phyloP scores from a whole-genome alignment of 2,113 vertebrate genomes.

The Megaptera novaeangliae region DNA sequence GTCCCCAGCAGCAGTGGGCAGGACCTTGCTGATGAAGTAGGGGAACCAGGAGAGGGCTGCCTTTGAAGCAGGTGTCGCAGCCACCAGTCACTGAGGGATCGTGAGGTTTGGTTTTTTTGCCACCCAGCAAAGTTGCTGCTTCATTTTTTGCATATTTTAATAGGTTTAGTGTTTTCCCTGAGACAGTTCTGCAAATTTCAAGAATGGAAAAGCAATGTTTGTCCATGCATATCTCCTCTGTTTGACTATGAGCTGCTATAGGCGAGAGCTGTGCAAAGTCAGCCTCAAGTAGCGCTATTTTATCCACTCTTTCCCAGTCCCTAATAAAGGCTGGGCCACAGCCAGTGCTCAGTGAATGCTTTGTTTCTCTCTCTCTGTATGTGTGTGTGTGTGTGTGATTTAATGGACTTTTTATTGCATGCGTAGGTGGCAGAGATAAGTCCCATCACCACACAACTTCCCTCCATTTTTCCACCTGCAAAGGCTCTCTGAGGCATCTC shows the following conservation, averaged over 20 bases:
- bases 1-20: background rate
- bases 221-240: accelerated
- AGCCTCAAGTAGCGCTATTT: accelerated
- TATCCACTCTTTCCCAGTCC: background rate
- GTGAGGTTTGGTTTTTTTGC: background rate
- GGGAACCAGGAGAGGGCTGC: background rate
- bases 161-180: background rate
- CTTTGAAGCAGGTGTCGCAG: background rate
- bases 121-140: background rate
- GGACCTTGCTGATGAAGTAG: too few relatives aligned
- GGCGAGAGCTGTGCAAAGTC: background rate
- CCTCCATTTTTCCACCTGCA: background rate
- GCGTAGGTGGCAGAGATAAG: background rate
- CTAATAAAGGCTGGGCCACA: background rate
- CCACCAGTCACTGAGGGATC: background rate
- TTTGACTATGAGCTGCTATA: background rate
- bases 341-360: background rate
- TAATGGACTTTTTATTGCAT: background rate
- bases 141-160: background rate
- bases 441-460: background rate
- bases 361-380: background rate
- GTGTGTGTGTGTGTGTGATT: background rate
- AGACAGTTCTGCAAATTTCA: background rate
- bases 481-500: background rate
- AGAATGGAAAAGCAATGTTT: background rate